Conservation (phyloP, 2,888 invertebrate genomes). For the Rotaria sp. region DNA sequence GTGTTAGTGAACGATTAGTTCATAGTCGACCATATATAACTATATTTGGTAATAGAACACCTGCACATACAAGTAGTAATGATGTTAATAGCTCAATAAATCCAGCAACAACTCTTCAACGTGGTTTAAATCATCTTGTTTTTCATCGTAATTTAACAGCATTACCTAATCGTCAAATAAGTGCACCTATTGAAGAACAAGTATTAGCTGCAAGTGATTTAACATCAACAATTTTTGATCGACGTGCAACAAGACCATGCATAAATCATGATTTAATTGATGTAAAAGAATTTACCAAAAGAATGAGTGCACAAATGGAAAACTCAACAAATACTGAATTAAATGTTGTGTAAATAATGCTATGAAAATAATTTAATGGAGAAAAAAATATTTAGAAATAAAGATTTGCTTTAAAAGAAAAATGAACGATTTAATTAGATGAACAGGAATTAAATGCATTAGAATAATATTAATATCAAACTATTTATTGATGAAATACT, state of each 20-base stretch:
- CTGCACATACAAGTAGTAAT: not conserved
- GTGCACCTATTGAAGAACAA: not conserved
- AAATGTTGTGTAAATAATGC: not conserved
- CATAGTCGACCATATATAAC: not conserved
- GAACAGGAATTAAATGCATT: too few species aligned
- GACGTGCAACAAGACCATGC: not conserved
- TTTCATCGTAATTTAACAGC: not conserved
- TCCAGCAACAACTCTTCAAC: not conserved
- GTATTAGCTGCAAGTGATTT: not conserved
- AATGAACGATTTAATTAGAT: too few species aligned
- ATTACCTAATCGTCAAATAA: not conserved
- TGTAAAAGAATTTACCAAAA: slow-evolving; percentile 15
- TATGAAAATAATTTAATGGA: too few species aligned
- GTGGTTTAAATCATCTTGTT: not conserved
- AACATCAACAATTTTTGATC: not conserved
- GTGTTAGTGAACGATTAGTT: not conserved
- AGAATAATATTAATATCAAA: too few species aligned
- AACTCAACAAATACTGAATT: not conserved
- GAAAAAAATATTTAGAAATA: too few species aligned
- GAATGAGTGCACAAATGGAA: not conserved
- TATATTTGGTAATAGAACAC: not conserved
- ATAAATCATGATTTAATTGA: not conserved
- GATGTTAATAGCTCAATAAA: not conserved
- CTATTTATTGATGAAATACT: too few species aligned
- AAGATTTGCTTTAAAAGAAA: too few species aligned